phyloP scores from a whole-genome alignment of 2,797 vertebrate genomes.

The Channallabes apus region DNA sequence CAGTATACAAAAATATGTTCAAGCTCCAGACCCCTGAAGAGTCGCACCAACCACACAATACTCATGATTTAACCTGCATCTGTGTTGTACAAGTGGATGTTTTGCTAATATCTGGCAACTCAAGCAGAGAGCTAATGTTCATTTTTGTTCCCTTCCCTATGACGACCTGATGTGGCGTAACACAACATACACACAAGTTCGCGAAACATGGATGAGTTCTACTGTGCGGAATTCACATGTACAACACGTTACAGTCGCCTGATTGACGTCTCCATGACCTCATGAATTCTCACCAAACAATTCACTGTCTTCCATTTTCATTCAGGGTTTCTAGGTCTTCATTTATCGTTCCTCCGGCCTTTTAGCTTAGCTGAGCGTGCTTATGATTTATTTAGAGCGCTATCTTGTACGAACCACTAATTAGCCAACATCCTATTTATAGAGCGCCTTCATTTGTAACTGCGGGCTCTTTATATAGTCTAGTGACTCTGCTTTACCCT shows the following conservation, averaged over 20 bases:
- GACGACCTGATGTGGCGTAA: no score
- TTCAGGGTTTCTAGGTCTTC: neutral
- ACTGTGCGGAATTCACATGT: no score
- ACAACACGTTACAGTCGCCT: neutral
- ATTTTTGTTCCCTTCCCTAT: neutral
- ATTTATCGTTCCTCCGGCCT: neutral
- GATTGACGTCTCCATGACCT: neutral
- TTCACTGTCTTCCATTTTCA: neutral
- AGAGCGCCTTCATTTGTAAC: neutral
- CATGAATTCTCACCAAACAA: neutral
- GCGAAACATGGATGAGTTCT: neutral
- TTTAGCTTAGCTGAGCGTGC: neutral
- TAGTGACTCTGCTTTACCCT: neutral
- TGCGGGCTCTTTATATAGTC: slow-evolving; percentile 10
- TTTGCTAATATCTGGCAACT: neutral
- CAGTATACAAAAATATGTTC: neutral
- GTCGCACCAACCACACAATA: no score
- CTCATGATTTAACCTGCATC: neutral
- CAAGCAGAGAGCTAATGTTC: neutral
- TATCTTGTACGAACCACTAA: slow-evolving; percentile 11
- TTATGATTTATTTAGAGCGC: slow-evolving; percentile 22
- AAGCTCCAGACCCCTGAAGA: neutral
- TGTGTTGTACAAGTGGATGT: neutral
- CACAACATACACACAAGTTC: neutral
- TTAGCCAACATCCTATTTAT: slow-evolving; percentile 13